phyloP scores from a whole-genome alignment of 2,888 invertebrate genomes.

The Tanypteryx hageni region DNA sequence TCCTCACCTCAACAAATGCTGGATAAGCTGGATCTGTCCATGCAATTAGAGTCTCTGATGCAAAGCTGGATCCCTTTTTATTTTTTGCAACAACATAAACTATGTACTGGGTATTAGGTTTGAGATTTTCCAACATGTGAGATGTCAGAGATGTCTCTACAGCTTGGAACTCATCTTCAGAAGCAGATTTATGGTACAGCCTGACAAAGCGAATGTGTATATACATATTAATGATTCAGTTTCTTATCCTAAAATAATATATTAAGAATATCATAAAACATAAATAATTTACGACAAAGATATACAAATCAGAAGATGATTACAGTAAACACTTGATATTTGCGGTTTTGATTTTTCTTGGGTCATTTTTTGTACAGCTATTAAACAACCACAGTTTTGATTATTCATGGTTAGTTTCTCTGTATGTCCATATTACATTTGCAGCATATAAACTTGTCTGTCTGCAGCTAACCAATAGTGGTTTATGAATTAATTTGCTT shows the following conservation, averaged over 20 bases:
- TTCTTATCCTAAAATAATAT: not conserved
- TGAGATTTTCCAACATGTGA: constrained; percentile 83
- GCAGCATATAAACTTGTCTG: too few relatives aligned
- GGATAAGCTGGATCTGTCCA: constrained; percentile 94
- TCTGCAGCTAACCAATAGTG: too few relatives aligned
- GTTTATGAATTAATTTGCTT: too few relatives aligned
- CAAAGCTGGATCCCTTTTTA: constrained; percentile 83
- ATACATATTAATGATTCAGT: not conserved
- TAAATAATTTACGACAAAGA: not conserved
- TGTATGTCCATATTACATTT: too few relatives aligned
- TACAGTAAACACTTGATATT: too few relatives aligned
- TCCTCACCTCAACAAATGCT: constrained; percentile 87
- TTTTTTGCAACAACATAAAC: constrained; percentile 85
- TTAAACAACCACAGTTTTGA: too few relatives aligned
- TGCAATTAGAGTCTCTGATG: constrained; percentile 89
- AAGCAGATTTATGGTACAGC: constrained; percentile 83
- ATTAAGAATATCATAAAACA: not conserved
- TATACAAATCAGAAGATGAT: too few relatives aligned
- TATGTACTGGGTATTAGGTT: constrained; percentile 89
- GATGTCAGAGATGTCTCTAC: constrained; percentile 84
- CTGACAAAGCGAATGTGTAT: constrained; percentile 74
- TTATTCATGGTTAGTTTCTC: too few relatives aligned
- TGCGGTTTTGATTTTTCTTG: too few relatives aligned
- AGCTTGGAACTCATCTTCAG: constrained; percentile 79
- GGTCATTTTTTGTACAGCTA: too few relatives aligned